Base-by-base conservation (phyloP, 2,113 vertebrate genomes). In the Myotis brandtii region DNA sequence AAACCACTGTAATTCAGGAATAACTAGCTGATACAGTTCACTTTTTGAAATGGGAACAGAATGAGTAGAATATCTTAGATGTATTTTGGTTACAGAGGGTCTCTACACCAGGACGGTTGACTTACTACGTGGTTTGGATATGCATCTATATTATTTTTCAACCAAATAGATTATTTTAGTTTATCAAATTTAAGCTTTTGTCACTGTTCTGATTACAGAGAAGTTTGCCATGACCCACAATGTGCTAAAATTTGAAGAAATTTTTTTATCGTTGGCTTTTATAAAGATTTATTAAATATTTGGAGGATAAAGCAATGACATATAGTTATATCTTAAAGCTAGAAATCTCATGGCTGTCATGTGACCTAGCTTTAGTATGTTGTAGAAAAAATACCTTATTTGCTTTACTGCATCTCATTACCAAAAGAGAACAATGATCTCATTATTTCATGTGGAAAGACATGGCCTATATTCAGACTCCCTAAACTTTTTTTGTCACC, bases 351-450 rank as follows among this genome's bases (percentile, higher is more conserved):
- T 75, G 64, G 18, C 64, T 94, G 90, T 92, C 72, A 37, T 95
- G 62, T 37, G 48, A 95, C 89, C 75, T 95, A 75, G 70, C 67
- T 90, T 97, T 97, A 94, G 56, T 88, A n/a, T 34, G 32, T 96
- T 86, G 16, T 95, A 95, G 94, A 96, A 85, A 97, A 98, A 97
- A 96, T 79, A 90, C 83, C 92, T 91, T 67, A 81, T 96, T 98
- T 97, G 77, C 92, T 95, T 97, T 85, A 87, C 93, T 14, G 54
- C 14, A 88, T 98, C 94, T 95, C 23, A 48, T 97, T 98, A 97
- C 97, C 87, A 96, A 97, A 97, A 95, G 92, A 92, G 96, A 97
- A 98, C 93, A 97, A 98, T 98, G 95, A 98, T 98, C 98, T 97
- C 92, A 97, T 97, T 98, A 97, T 98, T 98, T 97, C 96, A 77